phyloP scores from a whole-genome alignment of 2,113 vertebrate genomes.

The Brienomyrus brachyistius region DNA sequence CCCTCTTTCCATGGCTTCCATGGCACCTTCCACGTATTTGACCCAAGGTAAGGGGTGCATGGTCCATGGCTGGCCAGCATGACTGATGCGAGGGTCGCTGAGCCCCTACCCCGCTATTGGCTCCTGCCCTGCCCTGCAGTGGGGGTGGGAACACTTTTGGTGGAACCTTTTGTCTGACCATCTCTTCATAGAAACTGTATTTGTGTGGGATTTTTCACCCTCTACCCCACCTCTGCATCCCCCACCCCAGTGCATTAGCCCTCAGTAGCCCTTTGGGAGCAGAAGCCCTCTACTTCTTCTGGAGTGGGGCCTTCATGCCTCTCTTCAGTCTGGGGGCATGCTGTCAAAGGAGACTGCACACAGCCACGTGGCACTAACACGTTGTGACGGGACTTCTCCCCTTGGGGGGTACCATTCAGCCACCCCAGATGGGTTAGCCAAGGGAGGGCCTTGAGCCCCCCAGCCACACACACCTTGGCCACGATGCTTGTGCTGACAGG shows the following conservation, averaged over 20 bases:
- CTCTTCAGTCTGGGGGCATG: not conserved
- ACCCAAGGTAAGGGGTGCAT: not conserved
- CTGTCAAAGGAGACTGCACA: not conserved
- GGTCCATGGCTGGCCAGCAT: not conserved
- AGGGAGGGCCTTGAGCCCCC: not conserved
- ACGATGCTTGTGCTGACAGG: not conserved
- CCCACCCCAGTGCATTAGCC: not conserved
- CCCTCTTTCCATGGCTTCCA: not conserved
- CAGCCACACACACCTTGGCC: not conserved
- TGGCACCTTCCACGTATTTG: not conserved
- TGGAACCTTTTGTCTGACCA: not conserved
- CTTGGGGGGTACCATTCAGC: slow-evolving; percentile 45
- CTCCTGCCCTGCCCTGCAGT: not conserved
- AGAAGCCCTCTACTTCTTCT: not conserved
- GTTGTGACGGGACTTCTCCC: slow-evolving; percentile 59
- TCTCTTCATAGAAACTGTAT: not conserved
- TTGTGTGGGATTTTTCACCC: not conserved
- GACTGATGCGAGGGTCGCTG: not conserved
- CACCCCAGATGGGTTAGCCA: slow-evolving; percentile 29
- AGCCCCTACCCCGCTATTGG: not conserved
- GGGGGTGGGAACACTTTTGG: not conserved
- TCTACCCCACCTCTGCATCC: not conserved
- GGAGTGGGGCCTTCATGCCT: not conserved
- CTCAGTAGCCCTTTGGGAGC: not conserved
- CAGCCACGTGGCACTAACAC: slow-evolving; percentile 48